phyloP scores from a whole-genome alignment of 2,113 vertebrate species.

The Hyla sarda region DNA sequence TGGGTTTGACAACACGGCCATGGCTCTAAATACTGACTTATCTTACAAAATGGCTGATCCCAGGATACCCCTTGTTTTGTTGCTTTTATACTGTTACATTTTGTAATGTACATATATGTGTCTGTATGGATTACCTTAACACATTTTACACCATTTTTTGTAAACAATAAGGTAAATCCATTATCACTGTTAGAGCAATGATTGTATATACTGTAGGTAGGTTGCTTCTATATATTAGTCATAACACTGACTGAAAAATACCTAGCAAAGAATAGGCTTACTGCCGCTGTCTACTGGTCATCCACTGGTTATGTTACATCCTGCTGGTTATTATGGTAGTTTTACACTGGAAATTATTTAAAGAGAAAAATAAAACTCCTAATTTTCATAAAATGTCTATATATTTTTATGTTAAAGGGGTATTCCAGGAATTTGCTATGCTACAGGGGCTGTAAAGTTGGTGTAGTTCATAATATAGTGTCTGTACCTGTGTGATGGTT shows the following conservation, averaged over 20 bases:
- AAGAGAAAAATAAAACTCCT: constrained; percentile 20
- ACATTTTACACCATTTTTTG: background rate
- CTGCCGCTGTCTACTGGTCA: background rate
- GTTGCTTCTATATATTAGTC: background rate
- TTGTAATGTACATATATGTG: constrained; percentile 14
- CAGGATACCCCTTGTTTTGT: background rate
- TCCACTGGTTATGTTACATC: constrained; percentile 1
- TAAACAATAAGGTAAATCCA: background rate
- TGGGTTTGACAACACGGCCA: background rate
- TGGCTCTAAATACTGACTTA: background rate
- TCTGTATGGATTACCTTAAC: background rate
- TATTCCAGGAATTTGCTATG: too few relatives aligned
- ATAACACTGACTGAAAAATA: background rate
- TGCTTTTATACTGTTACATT: constrained; percentile 32
- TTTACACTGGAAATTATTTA: constrained; percentile 54
- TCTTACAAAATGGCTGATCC: background rate
- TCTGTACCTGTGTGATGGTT: too few relatives aligned
- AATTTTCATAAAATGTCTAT: constrained; percentile 20
- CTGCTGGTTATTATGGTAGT: constrained; percentile 10
- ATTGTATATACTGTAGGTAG: constrained; percentile 17
- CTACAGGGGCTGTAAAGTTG: too few relatives aligned
- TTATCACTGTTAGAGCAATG: background rate
- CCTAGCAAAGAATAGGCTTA: background rate
- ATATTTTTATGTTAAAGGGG: too few relatives aligned
- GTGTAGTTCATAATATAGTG: too few relatives aligned